phyloP scores from a whole-genome alignment of 2,797 vertebrate genomes.

The Bradypus variegatus region DNA sequence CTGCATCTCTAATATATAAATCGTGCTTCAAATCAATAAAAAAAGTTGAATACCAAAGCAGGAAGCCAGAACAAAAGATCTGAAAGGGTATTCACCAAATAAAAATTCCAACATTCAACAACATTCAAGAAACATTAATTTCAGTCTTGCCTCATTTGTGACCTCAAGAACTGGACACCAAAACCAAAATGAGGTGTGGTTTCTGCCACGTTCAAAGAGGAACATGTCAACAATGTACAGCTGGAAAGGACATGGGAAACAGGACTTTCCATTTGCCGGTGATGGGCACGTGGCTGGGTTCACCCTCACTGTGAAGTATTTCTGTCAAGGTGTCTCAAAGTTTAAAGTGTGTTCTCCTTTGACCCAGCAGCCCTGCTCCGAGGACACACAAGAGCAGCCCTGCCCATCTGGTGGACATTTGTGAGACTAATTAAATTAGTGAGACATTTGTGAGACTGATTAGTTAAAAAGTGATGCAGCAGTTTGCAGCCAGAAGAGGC shows the following conservation, averaged over 20 bases:
- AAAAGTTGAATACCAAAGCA: too few relatives aligned
- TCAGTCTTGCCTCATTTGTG: too few relatives aligned
- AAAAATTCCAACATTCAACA: not conserved
- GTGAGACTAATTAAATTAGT: accelerated
- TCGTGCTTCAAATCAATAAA: not conserved
- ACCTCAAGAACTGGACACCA: not conserved
- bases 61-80: not conserved
- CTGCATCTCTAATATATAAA: not conserved
- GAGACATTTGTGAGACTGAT: accelerated
- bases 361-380: not conserved
- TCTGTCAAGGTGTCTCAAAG: too few relatives aligned
- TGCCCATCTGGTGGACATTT: not conserved
- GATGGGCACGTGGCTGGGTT: accelerated
- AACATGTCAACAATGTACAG: accelerated
- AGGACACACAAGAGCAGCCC: not conserved
- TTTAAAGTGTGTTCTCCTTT: not conserved
- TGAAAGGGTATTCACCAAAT: not conserved
- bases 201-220: not conserved
- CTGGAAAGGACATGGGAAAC: not conserved
- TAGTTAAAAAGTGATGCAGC: accelerated
- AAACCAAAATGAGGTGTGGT: not conserved
- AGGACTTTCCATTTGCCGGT: accelerated
- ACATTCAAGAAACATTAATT: too few relatives aligned
- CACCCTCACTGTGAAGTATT: not conserved
- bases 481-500: not conserved